phyloP scores from a whole-genome alignment of 2,888 invertebrate species.

The Conomelus anceps region DNA sequence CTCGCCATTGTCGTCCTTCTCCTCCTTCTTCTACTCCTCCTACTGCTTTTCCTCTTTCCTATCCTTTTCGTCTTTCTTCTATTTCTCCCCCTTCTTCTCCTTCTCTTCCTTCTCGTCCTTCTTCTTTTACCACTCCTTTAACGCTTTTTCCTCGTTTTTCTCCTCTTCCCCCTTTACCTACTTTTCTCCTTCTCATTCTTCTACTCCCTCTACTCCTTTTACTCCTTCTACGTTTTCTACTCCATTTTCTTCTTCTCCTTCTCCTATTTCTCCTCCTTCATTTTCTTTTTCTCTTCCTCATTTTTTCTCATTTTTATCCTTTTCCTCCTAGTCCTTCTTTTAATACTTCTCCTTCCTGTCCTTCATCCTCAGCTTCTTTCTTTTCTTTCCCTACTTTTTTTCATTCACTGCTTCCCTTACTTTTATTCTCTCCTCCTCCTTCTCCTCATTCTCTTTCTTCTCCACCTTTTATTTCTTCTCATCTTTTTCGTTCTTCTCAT shows the following conservation, averaged over 20 bases:
- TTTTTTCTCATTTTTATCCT: not conserved
- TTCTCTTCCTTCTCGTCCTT: too few species aligned
- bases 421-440: not conserved
- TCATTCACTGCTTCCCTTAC: not conserved
- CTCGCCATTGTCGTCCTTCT: too few species aligned
- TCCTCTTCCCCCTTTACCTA: too few species aligned
- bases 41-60: too few species aligned
- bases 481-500: too few species aligned
- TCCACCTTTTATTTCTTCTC: not conserved
- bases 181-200: not conserved
- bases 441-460: not conserved
- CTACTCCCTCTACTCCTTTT: not conserved
- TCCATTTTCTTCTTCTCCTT: not conserved
- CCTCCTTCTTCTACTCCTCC: too few species aligned
- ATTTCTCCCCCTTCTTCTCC: too few species aligned
- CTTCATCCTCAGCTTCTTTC: not conserved
- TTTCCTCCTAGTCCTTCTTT: not conserved
- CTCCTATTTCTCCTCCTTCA: not conserved
- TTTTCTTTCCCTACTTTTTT: not conserved
- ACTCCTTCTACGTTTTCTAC: not conserved
- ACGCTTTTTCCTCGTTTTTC: too few species aligned
- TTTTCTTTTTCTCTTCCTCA: not conserved
- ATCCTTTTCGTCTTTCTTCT: too few species aligned
- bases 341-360: not conserved
- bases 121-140: too few species aligned